These are phyloP conservation scores for Asarcornis scutulata DNA, from an alignment of 2,113 vertebrate species.

Conservation along the genomic window DNA sequence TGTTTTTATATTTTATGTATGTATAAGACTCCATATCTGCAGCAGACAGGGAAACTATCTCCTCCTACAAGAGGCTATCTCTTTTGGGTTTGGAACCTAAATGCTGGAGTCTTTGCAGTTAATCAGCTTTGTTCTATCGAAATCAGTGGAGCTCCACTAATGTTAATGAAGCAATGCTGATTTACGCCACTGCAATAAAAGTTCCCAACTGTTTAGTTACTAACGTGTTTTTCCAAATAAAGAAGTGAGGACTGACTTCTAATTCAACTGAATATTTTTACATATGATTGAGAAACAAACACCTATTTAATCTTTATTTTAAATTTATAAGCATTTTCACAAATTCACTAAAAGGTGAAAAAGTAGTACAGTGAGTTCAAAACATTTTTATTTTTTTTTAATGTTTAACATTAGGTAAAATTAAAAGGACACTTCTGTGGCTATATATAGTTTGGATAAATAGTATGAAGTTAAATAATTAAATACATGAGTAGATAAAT, in stretches of 20 bases:
- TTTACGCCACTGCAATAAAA: not conserved
- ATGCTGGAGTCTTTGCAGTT: not conserved
- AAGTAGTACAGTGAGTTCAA: not conserved
- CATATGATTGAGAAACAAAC: not conserved
- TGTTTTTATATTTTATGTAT: conserved; percentile 61
- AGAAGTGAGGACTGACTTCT: not conserved
- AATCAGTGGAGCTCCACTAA: not conserved
- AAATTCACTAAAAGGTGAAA: not conserved
- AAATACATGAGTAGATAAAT: not conserved
- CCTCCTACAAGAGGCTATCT: conserved; percentile 2
- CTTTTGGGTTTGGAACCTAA: conserved; percentile 1
- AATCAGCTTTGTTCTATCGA: not conserved
- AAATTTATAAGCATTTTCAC: not conserved
- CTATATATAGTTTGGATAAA: not conserved
- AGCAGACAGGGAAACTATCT: not conserved
- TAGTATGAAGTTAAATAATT: not conserved
- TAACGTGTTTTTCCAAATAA: conserved; percentile 12
- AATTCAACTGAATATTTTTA: conserved; percentile 16
- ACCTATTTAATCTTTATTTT: not conserved
- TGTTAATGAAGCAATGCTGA: not conserved
- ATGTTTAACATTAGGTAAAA: not conserved
- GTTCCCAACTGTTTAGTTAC: not conserved
- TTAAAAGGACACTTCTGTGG: not conserved
- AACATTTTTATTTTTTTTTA: not conserved
- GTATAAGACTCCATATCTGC: conserved; percentile 44